These are phyloP conservation scores for Elysia crispata DNA, from an alignment of 2,888 invertebrate genomes.

Conservation along the genomic window DNA sequence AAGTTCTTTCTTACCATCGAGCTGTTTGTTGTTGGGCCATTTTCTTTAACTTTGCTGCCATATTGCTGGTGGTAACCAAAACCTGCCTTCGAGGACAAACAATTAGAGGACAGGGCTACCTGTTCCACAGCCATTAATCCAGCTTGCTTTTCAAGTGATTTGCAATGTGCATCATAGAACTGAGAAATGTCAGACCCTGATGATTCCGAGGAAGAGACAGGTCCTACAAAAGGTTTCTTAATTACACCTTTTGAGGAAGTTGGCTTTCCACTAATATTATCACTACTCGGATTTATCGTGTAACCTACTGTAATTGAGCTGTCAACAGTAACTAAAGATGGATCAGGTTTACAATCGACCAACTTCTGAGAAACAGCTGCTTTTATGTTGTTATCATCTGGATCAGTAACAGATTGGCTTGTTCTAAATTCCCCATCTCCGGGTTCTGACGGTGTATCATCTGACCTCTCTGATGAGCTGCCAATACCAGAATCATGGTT, in stretches of 20 bases:
- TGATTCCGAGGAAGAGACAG: not conserved
- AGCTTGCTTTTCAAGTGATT: slow-evolving; percentile 35
- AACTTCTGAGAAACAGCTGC: slow-evolving; percentile 17
- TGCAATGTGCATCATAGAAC: slow-evolving; percentile 30
- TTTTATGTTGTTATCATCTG: slow-evolving; percentile 42
- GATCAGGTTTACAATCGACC: slow-evolving; percentile 32
- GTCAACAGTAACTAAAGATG: slow-evolving; percentile 5
- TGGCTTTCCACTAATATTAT: slow-evolving; percentile 2
- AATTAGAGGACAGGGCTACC: too few species aligned
- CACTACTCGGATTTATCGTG: slow-evolving; percentile 35
- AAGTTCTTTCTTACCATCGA: too few species aligned
- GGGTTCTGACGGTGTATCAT: slow-evolving; percentile 69
- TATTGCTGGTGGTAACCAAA: not conserved
- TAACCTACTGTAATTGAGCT: slow-evolving; percentile 43
- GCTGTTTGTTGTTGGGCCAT: slow-evolving; percentile 15
- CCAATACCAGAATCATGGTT: slow-evolving; percentile 73
- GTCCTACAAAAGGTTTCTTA: not conserved
- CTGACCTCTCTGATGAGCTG: slow-evolving; percentile 71
- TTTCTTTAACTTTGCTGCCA: slow-evolving; percentile 18
- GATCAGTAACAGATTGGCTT: slow-evolving; percentile 42
- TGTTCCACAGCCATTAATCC: slow-evolving; percentile 1
- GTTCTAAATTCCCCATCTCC: slow-evolving; percentile 67
- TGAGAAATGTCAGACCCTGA: slow-evolving; percentile 36
- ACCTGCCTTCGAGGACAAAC: too few species aligned
- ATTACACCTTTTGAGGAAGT: slow-evolving; percentile 11